A percentile compares a stretch with the other conserved stretches of the same genome.
Conservation (phyloP, 2,888 invertebrate genomes). For the Teinopalpus imperialis region DNA sequence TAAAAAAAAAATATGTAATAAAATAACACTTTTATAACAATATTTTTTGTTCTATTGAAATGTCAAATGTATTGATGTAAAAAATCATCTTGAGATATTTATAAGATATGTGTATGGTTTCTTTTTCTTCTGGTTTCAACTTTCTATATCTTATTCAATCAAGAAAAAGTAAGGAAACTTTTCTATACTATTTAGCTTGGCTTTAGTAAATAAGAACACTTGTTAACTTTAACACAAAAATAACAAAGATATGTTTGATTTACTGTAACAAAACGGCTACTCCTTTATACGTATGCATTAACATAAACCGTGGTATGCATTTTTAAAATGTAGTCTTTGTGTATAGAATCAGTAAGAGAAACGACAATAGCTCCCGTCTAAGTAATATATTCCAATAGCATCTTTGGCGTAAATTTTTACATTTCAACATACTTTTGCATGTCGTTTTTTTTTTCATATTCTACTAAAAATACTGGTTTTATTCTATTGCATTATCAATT, state of each 20-base stretch:
- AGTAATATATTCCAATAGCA: conserved; percentile 14
- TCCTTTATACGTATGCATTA: conserved; percentile 17
- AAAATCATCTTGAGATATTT: no score
- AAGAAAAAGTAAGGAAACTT: conserved; percentile 8
- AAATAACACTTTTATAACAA: no score
- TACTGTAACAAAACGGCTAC: conserved; percentile 11
- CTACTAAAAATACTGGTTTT: no score
- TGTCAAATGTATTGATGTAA: no score
- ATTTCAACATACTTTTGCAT: conserved; percentile 3
- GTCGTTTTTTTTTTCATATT: background rate
- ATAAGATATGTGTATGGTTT: no score
- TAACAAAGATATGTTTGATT: conserved; percentile 10
- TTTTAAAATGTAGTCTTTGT: conserved; percentile 21
- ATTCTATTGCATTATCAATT: no score
- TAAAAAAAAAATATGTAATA: no score
- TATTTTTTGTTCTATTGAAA: no score
- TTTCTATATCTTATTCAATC: conserved; percentile 2
- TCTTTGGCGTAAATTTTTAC: conserved; percentile 6
- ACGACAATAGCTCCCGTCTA: conserved; percentile 5
- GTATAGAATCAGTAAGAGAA: conserved; percentile 22
- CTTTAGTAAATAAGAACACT: conserved; percentile 11
- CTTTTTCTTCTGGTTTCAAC: no score
- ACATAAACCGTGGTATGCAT: conserved; percentile 24
- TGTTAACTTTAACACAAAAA: conserved; percentile 5
- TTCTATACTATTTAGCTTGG: conserved; percentile 12